Evolutionary conservation across 2,888 invertebrate genomes (phyloP).

Genomic region (Thymelicus acteon): DNA sequence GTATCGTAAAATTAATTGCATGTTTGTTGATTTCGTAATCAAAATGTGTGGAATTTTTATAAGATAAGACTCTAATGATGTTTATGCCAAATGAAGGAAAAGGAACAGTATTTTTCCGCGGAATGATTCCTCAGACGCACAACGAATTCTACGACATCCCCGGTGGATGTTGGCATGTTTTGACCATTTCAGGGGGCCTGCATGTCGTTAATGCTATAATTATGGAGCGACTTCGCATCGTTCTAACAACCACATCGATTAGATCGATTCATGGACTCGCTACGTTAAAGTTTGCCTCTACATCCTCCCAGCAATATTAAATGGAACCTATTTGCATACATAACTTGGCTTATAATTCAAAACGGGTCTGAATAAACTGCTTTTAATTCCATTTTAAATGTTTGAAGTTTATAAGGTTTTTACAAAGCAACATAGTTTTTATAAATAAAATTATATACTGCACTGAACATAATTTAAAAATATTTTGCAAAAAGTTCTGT

Average conservation of each 20-base stretch:
- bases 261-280: conserved; percentile 52
- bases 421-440: not conserved
- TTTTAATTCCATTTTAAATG: conserved; percentile 4
- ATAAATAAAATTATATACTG: too few species aligned
- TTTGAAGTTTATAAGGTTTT: not conserved
- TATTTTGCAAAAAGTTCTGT: too few species aligned
- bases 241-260: conserved; percentile 62
- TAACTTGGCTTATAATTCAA: conserved; percentile 17
- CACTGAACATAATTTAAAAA: too few species aligned
- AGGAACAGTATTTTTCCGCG: conserved; percentile 55
- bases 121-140: conserved; percentile 50
- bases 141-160: conserved; percentile 46
- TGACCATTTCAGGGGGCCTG: conserved; percentile 66
- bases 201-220: conserved; percentile 67
- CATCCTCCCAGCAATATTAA: conserved; percentile 19
- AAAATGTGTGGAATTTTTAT: conserved; percentile 14
- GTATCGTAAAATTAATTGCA: not conserved
- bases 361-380: not conserved
- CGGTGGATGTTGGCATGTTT: conserved; percentile 57
- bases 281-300: conserved; percentile 23
- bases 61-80: conserved; percentile 14
- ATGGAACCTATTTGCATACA: conserved; percentile 17
- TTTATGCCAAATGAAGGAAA: conserved; percentile 29
- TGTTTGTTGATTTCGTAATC: conserved; percentile 8
- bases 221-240: conserved; percentile 55